phyloP scores from a whole-genome alignment of 2,797 vertebrate genomes.

The Nyctalus aviator region DNA sequence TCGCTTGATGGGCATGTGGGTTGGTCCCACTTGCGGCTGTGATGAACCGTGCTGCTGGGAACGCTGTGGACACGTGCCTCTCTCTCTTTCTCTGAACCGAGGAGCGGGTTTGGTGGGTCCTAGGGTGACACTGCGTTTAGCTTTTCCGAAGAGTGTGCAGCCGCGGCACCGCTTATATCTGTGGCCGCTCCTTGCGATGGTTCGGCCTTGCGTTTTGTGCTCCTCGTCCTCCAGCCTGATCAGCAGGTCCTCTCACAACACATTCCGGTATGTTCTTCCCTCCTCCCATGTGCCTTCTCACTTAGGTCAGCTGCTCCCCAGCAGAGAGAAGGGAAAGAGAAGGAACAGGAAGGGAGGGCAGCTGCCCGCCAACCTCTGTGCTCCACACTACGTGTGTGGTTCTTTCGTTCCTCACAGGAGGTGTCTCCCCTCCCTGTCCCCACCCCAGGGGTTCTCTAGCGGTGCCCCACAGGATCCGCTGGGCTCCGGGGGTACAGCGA shows the following conservation, averaged over 20 bases:
- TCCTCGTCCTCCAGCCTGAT: neutral
- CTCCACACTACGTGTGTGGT: neutral
- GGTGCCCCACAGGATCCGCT: neutral
- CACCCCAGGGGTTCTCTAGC: neutral
- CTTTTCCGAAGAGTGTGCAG: neutral
- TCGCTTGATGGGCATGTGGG: neutral
- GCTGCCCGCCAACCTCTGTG: rapidly evolving
- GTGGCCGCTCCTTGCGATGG: neutral
- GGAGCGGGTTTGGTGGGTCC: neutral
- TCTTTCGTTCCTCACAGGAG: neutral
- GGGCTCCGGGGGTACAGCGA: neutral
- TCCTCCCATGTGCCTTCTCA: neutral
- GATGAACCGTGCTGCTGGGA: neutral
- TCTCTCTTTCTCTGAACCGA: neutral
- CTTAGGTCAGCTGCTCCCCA: neutral
- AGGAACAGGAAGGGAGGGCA: neutral
- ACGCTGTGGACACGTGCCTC: neutral
- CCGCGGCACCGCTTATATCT: rapidly evolving
- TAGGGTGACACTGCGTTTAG: neutral
- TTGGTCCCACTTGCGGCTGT: neutral
- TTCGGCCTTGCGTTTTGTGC: neutral
- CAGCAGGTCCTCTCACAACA: neutral
- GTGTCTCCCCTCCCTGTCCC: neutral
- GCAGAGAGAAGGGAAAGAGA: neutral
- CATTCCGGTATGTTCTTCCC: neutral